phyloP scores from a whole-genome alignment of 2,113 vertebrate genomes.

The Genyomyrus donnyi region DNA sequence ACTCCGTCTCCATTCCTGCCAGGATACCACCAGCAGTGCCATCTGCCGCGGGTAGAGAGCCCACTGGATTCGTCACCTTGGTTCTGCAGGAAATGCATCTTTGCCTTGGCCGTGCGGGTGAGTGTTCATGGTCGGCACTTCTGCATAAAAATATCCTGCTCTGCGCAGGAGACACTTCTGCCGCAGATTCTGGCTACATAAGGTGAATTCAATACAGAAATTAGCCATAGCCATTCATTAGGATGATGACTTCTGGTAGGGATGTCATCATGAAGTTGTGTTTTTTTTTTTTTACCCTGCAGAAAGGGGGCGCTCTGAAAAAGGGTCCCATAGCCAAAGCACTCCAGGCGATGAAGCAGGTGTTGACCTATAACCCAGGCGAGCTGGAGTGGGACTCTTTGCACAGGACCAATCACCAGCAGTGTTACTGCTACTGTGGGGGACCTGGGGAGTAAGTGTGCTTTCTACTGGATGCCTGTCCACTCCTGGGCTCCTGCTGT shows the following conservation, averaged over 20 bases:
- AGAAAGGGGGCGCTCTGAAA: slow-evolving; percentile 93
- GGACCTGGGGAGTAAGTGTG: slow-evolving; percentile 83
- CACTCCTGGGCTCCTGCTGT: neutral
- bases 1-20: slow-evolving; percentile 1
- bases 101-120: slow-evolving; percentile 71
- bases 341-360: slow-evolving; percentile 85
- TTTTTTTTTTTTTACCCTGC: slow-evolving; percentile 18
- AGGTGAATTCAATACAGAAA: neutral
- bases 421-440: slow-evolving; percentile 91
- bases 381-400: slow-evolving; percentile 87
- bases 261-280: neutral
- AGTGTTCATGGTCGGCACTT: neutral
- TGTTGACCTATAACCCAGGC: slow-evolving; percentile 76
- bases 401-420: slow-evolving; percentile 88
- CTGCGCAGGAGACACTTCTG: neutral
- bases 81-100: slow-evolving; percentile 95
- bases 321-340: slow-evolving; percentile 83
- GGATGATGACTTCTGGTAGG: neutral
- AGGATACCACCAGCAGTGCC: slow-evolving; percentile 96
- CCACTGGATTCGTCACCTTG: slow-evolving; percentile 61
- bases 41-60: slow-evolving; percentile 73
- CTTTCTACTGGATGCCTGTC: neutral
- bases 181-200: neutral
- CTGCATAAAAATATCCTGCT: neutral
- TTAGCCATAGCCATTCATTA: neutral